Percentiles rank a stretch among this genome's conserved stretches.
phyloP scores from a whole-genome alignment of 2,113 vertebrate genomes.

The Pterocles gutturalis region DNA sequence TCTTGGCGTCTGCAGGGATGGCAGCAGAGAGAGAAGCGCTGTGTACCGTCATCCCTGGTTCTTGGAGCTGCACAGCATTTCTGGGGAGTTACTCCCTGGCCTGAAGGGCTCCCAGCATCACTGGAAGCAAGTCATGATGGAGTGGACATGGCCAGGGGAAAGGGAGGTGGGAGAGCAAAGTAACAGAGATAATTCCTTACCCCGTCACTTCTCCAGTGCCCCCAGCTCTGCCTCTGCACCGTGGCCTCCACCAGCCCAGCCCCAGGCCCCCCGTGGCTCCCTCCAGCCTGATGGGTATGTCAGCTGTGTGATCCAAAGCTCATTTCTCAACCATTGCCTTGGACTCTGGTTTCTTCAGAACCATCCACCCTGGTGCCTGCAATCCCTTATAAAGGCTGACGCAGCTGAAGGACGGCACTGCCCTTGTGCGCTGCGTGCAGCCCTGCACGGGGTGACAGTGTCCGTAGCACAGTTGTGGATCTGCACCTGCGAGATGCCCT shows the following conservation, averaged over 20 bases:
- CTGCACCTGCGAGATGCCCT: background rate
- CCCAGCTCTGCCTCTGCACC: background rate
- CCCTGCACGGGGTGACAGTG: background rate
- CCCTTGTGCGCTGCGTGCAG: too few relatives aligned
- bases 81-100: background rate
- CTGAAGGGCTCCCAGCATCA: background rate
- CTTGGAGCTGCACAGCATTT: background rate
- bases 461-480: rapidly evolving
- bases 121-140: background rate
- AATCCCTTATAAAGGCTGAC: background rate
- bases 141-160: background rate
- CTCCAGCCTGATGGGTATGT: background rate
- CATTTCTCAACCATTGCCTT: background rate
- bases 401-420: rapidly evolving
- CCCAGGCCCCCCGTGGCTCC: background rate
- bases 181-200: background rate
- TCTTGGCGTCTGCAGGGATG: background rate
- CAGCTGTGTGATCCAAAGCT: background rate
- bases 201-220: background rate
- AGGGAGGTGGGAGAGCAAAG: background rate
- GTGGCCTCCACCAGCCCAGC: rapidly evolving
- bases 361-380: background rate
- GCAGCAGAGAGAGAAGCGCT: background rate
- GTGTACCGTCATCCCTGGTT: background rate
- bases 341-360: background rate